Evolutionary conservation across 2,797 vertebrate species (phyloP), one percentile per base, ranked within the genome.

Genomic region (Mormyrops attenuatus): DNA sequence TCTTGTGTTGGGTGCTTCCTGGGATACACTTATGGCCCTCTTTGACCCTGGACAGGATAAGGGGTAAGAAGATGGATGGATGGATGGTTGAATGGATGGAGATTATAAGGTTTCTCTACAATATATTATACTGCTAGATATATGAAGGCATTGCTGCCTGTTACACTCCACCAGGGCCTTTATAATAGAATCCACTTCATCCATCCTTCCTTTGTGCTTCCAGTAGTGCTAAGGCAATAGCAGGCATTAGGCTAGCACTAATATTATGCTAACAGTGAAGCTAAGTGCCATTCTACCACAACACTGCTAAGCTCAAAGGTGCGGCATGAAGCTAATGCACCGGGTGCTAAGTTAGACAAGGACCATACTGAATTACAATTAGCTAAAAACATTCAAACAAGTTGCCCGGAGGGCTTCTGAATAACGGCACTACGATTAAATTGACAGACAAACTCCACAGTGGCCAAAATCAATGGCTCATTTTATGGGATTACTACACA

Each of bases 401-500:
- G 44, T 66, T 41, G 57, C 44, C 44, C 34, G 50, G 89, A 89
- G 84, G 57, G 53, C 30, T 86, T 60, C 26, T 47, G 44, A 63
- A 69, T 73, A 69, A 53, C 17, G 15, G 44, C 34, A 69, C 3
- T 52, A 41, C 13, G 26, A 44, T 52, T 89, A 22, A 20, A 73
- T 38, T 50, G 84, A 52, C 34, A 63, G 55, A 57, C 22, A 22
- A n/a, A 57, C 77, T 63, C 52, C 44, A 22, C 52, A 13, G 86
- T 87, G 13, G 50, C 34, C 88, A 73, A 66, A 86, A 87, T 85
- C 80, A 30, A 47, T 85, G 77, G 55, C 53, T 34, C n/a, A 20
- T 60, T 89, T 89, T 86, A 41, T 49, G 57, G 55, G 30, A 89
- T 86, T 66, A 87, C 47, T 87, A 44, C 15, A 1, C 11, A 86